Evolutionary conservation across 2,113 vertebrate genomes (phyloP).

Genomic region (Barbus barbus): DNA sequence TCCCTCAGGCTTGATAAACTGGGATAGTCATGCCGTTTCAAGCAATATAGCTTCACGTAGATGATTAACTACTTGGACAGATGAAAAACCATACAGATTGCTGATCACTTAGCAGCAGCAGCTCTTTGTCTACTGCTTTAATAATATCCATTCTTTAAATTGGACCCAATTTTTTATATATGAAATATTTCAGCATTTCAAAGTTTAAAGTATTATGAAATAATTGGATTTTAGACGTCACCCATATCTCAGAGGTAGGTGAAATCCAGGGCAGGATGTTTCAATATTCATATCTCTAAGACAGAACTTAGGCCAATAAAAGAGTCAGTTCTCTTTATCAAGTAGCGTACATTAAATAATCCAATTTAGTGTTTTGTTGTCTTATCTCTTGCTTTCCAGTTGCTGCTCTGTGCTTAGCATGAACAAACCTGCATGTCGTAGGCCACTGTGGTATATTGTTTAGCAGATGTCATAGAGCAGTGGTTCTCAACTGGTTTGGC

Average conservation of each 20-base stretch:
- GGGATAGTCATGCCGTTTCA: not conserved
- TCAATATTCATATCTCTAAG: conserved; percentile 64
- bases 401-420: not conserved
- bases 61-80: not conserved
- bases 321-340: not conserved
- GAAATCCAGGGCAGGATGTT: conserved; percentile 58
- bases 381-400: not conserved
- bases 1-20: not conserved
- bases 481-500: too few species aligned
- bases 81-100: not conserved
- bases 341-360: not conserved
- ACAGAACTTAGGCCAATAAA: not conserved
- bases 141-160: not conserved
- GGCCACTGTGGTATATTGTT: not conserved
- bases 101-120: not conserved
- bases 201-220: conserved; percentile 1
- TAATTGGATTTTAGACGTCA: conserved; percentile 43
- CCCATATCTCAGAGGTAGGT: conserved; percentile 47
- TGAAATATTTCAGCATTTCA: not conserved
- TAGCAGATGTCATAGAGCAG: not conserved
- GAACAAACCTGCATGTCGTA: not conserved
- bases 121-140: not conserved
- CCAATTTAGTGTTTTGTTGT: not conserved
- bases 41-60: not conserved
- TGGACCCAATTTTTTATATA: not conserved